A percentile compares a stretch with the other conserved stretches of the same genome.
Evolutionary conservation across 1,140 invertebrate genomes (phyloP).

Genomic region (Bactericera cockerelli): DNA sequence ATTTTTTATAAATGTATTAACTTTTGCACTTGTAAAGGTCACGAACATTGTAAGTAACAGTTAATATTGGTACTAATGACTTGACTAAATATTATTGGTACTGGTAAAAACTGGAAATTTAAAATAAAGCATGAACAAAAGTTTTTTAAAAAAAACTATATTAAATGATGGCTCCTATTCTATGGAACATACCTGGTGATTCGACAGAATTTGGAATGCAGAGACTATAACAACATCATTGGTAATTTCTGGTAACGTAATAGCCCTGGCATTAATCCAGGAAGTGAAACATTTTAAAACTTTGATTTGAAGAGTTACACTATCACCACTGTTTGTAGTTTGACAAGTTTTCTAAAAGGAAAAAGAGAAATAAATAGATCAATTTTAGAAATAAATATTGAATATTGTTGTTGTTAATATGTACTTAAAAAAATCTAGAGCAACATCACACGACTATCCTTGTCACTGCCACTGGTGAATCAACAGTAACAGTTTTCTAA

Average conservation of each 20-base stretch:
- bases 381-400: neutral
- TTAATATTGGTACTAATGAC: too few relatives aligned
- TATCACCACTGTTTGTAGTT: constrained; percentile 37
- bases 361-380: constrained; percentile 11
- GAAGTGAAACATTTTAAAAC: constrained; percentile 63
- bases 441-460: too few relatives aligned
- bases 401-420: neutral
- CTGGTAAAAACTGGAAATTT: too few relatives aligned
- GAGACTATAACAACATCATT: constrained; percentile 49
- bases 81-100: too few relatives aligned
- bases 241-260: constrained; percentile 43
- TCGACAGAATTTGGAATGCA: constrained; percentile 41
- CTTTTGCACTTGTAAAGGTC: too few relatives aligned
- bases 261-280: constrained; percentile 57
- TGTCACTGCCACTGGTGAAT: too few relatives aligned
- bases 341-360: constrained; percentile 44
- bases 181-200: constrained; percentile 24
- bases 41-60: too few relatives aligned
- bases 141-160: too few relatives aligned
- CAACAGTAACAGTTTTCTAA: too few relatives aligned
- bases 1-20: too few relatives aligned
- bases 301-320: constrained; percentile 38
- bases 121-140: too few relatives aligned
- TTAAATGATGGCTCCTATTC: too few relatives aligned
- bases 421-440: neutral